phyloP scores from a whole-genome alignment of 2,113 vertebrate species.

The Corythornis madagascariensis region DNA sequence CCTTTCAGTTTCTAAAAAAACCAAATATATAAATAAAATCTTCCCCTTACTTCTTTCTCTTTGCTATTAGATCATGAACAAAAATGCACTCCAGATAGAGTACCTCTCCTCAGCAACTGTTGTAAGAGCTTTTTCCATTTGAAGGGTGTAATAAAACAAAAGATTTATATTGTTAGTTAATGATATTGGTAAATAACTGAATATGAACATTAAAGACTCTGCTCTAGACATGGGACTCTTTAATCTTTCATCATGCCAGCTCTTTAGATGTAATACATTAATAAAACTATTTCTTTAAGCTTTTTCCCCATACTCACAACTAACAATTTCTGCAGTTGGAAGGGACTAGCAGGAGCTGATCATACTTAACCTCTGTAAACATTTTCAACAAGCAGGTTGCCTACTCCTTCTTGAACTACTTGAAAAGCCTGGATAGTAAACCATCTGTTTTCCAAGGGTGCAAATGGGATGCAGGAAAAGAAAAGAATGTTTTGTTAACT shows the following conservation, averaged over 20 bases:
- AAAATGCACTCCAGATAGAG: not conserved
- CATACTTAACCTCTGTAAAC: constrained; percentile 14
- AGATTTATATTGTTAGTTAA: not conserved
- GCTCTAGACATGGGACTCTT: not conserved
- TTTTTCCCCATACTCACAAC: not conserved
- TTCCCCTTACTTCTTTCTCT: not conserved
- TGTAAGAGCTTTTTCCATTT: not conserved
- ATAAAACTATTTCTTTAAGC: not conserved
- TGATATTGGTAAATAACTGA: not conserved
- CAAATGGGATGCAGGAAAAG: constrained; percentile 33
- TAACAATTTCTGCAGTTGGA: not conserved
- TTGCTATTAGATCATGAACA: not conserved
- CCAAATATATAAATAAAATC: not conserved
- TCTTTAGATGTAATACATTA: not conserved
- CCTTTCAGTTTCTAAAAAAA: not conserved
- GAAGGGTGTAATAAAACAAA: not conserved
- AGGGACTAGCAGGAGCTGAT: not conserved
- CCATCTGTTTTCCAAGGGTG: constrained; percentile 58
- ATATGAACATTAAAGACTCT: not conserved
- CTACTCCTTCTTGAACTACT: not conserved
- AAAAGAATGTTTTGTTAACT: constrained; percentile 28
- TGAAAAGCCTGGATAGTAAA: constrained; percentile 19
- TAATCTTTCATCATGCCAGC: not conserved
- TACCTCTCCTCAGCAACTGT: not conserved
- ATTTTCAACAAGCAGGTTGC: not conserved